Evolutionary conservation across 2,797 vertebrate species (phyloP).

Genomic region (Coendou prehensilis): DNA sequence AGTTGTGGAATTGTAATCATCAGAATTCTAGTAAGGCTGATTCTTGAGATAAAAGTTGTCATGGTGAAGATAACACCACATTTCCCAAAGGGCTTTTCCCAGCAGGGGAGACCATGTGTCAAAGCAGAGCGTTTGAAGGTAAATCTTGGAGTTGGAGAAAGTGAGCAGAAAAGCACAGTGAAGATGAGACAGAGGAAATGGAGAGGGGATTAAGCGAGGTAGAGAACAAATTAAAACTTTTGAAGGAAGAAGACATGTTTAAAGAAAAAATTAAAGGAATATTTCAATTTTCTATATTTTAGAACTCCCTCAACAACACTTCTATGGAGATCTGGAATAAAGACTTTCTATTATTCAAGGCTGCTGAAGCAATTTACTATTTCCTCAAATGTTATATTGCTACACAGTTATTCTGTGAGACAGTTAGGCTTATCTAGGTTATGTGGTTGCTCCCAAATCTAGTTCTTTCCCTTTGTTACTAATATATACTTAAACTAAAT

Average conservation of each 20-base stretch:
- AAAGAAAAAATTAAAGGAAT: not conserved
- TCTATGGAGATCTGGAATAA: not conserved
- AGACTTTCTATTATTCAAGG: not conserved
- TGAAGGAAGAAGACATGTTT: not conserved
- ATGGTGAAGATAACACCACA: not conserved
- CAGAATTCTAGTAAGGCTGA: not conserved
- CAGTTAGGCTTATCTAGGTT: not conserved
- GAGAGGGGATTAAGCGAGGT: not conserved
- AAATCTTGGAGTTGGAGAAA: not conserved
- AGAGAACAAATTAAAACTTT: not conserved
- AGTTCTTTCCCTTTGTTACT: not conserved
- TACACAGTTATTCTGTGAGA: not conserved
- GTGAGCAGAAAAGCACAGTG: not conserved
- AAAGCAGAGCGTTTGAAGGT: not conserved
- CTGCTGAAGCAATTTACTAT: not conserved
- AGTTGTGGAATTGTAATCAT: not conserved
- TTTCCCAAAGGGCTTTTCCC: not conserved
- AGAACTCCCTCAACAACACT: not conserved
- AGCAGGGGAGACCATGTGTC: not conserved
- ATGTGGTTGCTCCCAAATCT: not conserved
- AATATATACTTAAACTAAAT: not conserved
- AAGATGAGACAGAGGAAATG: not conserved
- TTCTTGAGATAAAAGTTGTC: constrained; percentile 27
- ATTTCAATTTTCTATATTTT: not conserved
- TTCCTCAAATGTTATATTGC: not conserved